A percentile compares a stretch with the other conserved stretches of the same genome.
These are phyloP conservation scores for Temnothorax unifasciatus DNA, from an alignment of 2,888 invertebrate species.

Conservation along the genomic window DNA sequence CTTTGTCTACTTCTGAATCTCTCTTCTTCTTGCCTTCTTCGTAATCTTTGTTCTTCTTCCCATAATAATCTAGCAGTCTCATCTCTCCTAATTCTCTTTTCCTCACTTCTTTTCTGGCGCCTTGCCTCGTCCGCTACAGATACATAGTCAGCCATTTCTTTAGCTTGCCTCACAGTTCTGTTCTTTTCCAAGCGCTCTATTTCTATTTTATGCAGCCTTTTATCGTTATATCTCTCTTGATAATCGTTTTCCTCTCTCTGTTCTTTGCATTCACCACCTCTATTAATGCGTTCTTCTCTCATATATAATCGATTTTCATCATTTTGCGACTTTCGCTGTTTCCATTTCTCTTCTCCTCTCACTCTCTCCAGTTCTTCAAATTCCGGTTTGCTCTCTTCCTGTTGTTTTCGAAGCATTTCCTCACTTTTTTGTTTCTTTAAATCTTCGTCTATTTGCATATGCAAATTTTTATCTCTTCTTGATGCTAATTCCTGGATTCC, in stretches of 20 bases:
- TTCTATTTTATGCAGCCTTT: constrained; percentile 61
- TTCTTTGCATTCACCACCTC: neutral
- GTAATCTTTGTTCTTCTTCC: constrained; percentile 65
- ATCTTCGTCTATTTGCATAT: neutral
- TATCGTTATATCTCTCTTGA: constrained; percentile 63
- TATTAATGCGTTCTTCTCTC: constrained; percentile 73
- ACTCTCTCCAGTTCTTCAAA: neutral
- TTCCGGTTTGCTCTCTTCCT: neutral
- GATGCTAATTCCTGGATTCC: constrained; percentile 56
- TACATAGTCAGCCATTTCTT: constrained; percentile 64
- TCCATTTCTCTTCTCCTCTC: neutral
- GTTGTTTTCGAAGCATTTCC: neutral
- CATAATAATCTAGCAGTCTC: constrained; percentile 63
- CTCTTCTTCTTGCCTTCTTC: constrained; percentile 64
- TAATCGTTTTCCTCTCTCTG: constrained; percentile 60
- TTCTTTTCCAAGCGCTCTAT: constrained; percentile 84
- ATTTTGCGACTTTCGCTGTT: constrained; percentile 57
- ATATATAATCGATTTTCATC: constrained; percentile 73
- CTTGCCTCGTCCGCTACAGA: constrained; percentile 80
- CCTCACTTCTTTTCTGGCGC: constrained; percentile 78
- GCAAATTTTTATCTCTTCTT: constrained; percentile 48
- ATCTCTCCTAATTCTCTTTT: constrained; percentile 73
- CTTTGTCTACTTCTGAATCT: constrained; percentile 84
- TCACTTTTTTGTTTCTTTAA: constrained; percentile 47
- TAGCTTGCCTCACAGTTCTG: constrained; percentile 76